Percentiles rank a stretch among this genome's conserved stretches.
These are phyloP conservation scores for Penelope pileata DNA, from an alignment of 2,113 vertebrate genomes.

Conservation along the genomic window DNA sequence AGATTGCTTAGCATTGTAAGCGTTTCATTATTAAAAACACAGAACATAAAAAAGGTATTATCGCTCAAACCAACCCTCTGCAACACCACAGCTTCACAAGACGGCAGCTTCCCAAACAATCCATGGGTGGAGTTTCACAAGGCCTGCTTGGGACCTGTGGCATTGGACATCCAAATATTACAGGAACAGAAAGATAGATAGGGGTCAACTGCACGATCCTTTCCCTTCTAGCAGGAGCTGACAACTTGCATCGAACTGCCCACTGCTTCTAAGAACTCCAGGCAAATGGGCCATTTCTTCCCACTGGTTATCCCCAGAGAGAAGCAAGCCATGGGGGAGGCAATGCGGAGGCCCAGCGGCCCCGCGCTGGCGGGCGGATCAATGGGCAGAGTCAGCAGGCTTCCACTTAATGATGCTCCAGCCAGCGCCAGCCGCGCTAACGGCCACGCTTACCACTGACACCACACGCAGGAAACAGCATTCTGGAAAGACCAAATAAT, in stretches of 20 bases:
- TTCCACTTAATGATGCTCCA: conserved; percentile 77
- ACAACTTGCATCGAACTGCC: conserved; percentile 65
- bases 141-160: conserved; percentile 9
- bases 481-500: conserved; percentile 73
- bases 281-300: conserved; percentile 53
- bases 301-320: conserved; percentile 69
- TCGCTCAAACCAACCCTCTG: neutral
- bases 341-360: conserved; percentile 27
- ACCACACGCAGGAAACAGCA: neutral
- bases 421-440: conserved; percentile 65
- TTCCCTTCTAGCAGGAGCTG: conserved; percentile 43
- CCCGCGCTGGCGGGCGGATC: conserved; percentile 72
- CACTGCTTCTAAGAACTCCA: conserved; percentile 48
- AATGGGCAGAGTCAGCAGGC: conserved; percentile 79
- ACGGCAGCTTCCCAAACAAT: neutral
- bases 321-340: conserved; percentile 48
- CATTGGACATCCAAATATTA: neutral
- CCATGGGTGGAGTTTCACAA: neutral
- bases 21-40: neutral
- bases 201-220: conserved; percentile 5
- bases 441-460: conserved; percentile 63
- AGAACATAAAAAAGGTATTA: neutral
- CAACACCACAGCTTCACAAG: neutral
- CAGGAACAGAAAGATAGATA: neutral
- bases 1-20: neutral